Evolutionary conservation across 2,888 invertebrate genomes (phyloP), one percentile per base, ranked within the genome.

Genomic region (Aphodius sticticus): DNA sequence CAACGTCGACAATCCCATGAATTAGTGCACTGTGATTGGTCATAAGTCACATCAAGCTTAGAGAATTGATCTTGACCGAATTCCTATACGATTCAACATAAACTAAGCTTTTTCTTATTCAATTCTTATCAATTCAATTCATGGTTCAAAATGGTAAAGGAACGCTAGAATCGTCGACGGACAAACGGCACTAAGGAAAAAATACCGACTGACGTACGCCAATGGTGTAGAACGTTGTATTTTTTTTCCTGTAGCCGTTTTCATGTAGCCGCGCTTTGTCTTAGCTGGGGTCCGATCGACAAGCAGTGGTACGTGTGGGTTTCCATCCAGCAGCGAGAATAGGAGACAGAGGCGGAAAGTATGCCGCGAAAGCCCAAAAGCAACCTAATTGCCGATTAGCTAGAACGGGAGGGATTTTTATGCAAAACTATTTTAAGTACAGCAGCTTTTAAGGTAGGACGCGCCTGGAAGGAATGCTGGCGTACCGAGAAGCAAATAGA

Each of bases 321-420:
- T 71, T 16, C 26, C 71, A n/a, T n/a, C 15, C 70, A 16, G 16
- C 71, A 71, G 71, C 71, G 35, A 71, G 35, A 71, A 35, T 71
- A 71, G 71, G 26, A 53, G 53, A 7, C 53, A 53, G 9, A 12
- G 53, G 7, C 53, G 53, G 53, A 53, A 53, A 53, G 74, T 74
- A 74, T 74, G 74, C 74, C 36, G 74, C 74, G 36, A 36, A 36
- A 36, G 74, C n/a, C 74, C 74, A 74, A 74, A 74, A 74, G 36
- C 74, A 74, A 74, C 36, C 37, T 74, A 74, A 74, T 74, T 74
- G 74, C 74, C 74, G 74, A 74, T 74, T 74, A 74, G n/a, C 74
- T 37, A n/a, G 74, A 74, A 74, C 74, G 74, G 74, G 74, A 74
- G 74, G 74, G 74, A 74, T 74, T 74, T 74, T 74, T 74, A 74